Conservation (phyloP, 2,113 vertebrate genomes). For the Vulpes lagopus region DNA sequence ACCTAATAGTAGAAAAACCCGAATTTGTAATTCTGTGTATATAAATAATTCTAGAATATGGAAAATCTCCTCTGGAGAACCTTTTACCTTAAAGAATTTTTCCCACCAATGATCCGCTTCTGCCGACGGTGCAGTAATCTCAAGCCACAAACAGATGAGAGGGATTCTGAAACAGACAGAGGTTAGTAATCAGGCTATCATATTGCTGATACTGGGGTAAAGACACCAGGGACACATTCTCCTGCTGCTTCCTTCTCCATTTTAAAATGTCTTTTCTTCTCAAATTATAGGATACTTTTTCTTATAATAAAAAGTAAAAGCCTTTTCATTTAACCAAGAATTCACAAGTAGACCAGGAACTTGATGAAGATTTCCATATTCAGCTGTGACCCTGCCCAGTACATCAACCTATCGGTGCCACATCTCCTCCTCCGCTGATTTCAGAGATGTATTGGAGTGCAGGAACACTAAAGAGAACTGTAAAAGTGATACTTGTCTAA, state of each 20-base stretch:
- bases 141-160: slow-evolving; percentile 92
- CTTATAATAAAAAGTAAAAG: neutral
- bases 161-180: slow-evolving; percentile 88
- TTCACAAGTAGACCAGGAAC: neutral
- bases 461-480: neutral
- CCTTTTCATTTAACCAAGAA: neutral
- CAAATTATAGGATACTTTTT: neutral
- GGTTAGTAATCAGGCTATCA: neutral
- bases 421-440: neutral
- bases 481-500: neutral
- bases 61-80: slow-evolving; percentile 33
- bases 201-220: no score
- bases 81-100: slow-evolving; percentile 96
- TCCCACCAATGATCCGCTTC: slow-evolving; percentile 97
- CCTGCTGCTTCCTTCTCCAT: neutral
- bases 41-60: neutral
- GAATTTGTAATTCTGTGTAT: neutral
- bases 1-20: neutral
- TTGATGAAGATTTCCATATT: neutral
- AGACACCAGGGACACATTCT: neutral
- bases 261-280: neutral
- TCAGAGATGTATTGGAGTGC: neutral
- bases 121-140: slow-evolving; percentile 93
- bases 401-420: neutral
- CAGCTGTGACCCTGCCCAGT: neutral